Evolutionary conservation across 2,113 vertebrate species (phyloP).

Genomic region (Hypomesus transpacificus): DNA sequence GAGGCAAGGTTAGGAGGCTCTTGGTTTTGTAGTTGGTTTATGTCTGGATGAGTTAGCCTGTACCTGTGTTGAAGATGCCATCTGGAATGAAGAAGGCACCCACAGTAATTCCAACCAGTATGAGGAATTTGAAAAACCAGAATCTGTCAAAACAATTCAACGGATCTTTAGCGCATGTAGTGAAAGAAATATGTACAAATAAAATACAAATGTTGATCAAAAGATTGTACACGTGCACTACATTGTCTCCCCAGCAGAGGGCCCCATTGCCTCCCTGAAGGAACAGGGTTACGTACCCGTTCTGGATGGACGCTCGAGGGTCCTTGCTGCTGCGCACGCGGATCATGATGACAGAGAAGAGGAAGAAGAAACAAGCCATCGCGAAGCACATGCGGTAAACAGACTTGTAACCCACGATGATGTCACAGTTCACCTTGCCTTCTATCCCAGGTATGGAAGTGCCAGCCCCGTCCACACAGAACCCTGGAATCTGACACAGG

Average conservation of each 20-base stretch:
- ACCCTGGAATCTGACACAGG: conserved; percentile 62
- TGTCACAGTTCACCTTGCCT: conserved; percentile 64
- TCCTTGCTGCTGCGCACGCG: conserved; percentile 78
- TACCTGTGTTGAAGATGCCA: conserved; percentile 80
- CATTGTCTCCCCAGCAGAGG: background rate
- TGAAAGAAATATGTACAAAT: background rate
- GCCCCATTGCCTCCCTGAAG: background rate
- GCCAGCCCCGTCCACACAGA: conserved; percentile 61
- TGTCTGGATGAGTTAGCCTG: background rate
- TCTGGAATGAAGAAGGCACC: conserved; percentile 93
- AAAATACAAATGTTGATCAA: too few species aligned
- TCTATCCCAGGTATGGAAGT: conserved; percentile 37
- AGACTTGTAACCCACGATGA: conserved; percentile 78
- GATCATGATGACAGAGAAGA: conserved; percentile 74
- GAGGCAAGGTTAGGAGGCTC: background rate
- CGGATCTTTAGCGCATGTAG: background rate
- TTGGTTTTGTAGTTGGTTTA: background rate
- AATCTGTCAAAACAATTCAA: conserved; percentile 69
- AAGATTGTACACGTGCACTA: too few species aligned
- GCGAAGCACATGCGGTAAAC: conserved; percentile 84
- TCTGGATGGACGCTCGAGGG: conserved; percentile 75
- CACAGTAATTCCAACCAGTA: conserved; percentile 83
- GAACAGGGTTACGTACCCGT: conserved; percentile 50
- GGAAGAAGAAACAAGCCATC: conserved; percentile 74
- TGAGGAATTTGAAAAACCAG: conserved; percentile 94